phyloP scores from a whole-genome alignment of 2,113 vertebrate species.

The Bombycilla garrulus region DNA sequence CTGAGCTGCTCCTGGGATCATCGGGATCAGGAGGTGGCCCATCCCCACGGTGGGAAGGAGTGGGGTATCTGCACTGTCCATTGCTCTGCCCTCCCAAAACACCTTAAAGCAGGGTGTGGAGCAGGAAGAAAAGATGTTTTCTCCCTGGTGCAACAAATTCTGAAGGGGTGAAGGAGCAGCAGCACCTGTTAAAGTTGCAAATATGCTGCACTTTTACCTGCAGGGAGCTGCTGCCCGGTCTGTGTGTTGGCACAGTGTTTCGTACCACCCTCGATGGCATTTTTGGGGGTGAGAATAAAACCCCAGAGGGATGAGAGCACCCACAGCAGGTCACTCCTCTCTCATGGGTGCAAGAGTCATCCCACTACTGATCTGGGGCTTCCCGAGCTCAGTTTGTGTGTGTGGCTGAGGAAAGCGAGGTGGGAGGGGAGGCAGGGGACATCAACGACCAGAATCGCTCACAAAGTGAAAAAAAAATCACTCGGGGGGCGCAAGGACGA shows the following conservation, averaged over 20 bases:
- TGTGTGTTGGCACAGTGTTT: rapidly evolving
- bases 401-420: rapidly evolving
- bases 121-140: not conserved
- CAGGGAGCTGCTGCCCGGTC: rapidly evolving
- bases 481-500: rapidly evolving
- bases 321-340: not conserved
- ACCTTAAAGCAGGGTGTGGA: not conserved
- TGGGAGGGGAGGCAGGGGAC: not conserved
- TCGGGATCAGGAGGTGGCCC: not conserved
- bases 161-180: not conserved
- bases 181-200: not conserved
- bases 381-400: not conserved
- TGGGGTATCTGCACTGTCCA: rapidly evolving
- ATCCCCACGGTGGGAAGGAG: rapidly evolving
- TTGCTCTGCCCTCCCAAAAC: not conserved
- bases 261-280: rapidly evolving
- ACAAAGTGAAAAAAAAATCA: not conserved
- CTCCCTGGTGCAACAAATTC: not conserved
- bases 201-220: not conserved
- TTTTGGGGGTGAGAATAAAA: not conserved
- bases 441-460: rapidly evolving
- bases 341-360: not conserved
- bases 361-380: not conserved
- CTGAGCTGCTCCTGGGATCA: not conserved
- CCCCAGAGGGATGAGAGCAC: not conserved